Base-by-base conservation (phyloP, 2,113 vertebrate genomes). In the Leucopsar rothschildi region DNA sequence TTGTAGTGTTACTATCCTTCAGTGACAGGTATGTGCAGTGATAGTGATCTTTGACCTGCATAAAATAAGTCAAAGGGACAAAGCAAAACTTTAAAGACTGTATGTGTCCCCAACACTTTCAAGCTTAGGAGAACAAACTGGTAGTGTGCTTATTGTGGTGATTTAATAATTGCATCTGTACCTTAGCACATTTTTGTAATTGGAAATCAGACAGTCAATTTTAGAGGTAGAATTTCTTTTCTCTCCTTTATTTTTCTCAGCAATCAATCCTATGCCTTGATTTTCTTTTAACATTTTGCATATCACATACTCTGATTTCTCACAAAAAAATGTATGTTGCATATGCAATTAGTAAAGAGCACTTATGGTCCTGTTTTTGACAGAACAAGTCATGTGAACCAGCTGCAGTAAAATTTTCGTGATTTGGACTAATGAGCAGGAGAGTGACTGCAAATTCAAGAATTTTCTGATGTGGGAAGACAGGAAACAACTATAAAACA, bases 21-120 rank as follows among this genome's bases (percentile, higher is more conserved):
- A 82, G 86, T 91, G 94, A 96, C 91, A 96, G 92, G 95, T 96
- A 90, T 3, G 55, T 77, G 94, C 93, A 69, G 80, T 50, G 31
- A 68, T 90, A 75, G 42, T 94, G 93, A 95, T 92, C 95, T 97
- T 96, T 97, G 95, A 96, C 96, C 94, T 82, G 82, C 72, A n/a
- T 81, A 78, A 96, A 96, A 94, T 96, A 95, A 94, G 95, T 97
- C 93, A 96, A 85, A 91, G 82, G 92, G 97, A 89, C 93, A 96
- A 96, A 97, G 96, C 50, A 49, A 92, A 97, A 95, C 97, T 97
- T 97, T 96, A 97, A 96, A 98, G 92, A 60, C 56, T 33, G 16
- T 0, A 6, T 93, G 39, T 9, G 21, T 82, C 42, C 70, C 88
- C 95, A 63, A 66, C 80, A 42, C 65, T 94, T 97, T 84, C 56